Percentiles rank a stretch among this genome's conserved stretches.
Evolutionary conservation across 1,140 invertebrate species (phyloP).

Genomic region (Apocrypta bakeri): DNA sequence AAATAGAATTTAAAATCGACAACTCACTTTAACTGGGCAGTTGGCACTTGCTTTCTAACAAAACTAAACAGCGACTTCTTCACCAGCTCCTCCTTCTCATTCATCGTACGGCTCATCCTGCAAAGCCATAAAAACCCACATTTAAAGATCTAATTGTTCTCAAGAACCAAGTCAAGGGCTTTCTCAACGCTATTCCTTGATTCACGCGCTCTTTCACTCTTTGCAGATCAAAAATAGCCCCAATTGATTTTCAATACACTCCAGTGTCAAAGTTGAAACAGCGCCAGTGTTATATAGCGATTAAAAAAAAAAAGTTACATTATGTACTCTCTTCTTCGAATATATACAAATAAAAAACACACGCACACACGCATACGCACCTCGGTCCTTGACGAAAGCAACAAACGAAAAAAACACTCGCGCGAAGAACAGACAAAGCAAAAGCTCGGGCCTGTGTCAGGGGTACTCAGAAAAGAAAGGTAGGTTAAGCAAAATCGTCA

Average conservation of each 20-base stretch:
- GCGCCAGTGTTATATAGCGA: neutral
- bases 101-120: slow-evolving; percentile 75
- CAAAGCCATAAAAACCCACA: slow-evolving; percentile 38
- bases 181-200: slow-evolving; percentile 14
- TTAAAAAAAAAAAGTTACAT: too few species aligned
- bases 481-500: slow-evolving; percentile 17
- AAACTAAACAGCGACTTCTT: slow-evolving; percentile 87
- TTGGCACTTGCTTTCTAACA: slow-evolving; percentile 84
- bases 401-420: too few species aligned
- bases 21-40: slow-evolving; percentile 80
- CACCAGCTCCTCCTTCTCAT: slow-evolving; percentile 84
- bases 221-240: neutral
- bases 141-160: neutral
- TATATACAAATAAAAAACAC: neutral
- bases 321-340: too few species aligned
- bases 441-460: neutral
- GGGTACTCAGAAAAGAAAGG: neutral
- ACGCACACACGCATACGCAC: neutral
- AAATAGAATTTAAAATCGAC: slow-evolving; percentile 16
- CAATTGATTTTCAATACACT: slow-evolving; percentile 24
- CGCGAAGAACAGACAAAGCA: neutral
- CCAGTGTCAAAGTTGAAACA: neutral
- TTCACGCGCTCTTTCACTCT: neutral
- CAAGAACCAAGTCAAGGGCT: neutral
- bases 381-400: neutral